Evolutionary conservation across 2,888 invertebrate genomes (phyloP), one percentile per base, ranked within the genome.

Genomic region (Mimachlamys varia): DNA sequence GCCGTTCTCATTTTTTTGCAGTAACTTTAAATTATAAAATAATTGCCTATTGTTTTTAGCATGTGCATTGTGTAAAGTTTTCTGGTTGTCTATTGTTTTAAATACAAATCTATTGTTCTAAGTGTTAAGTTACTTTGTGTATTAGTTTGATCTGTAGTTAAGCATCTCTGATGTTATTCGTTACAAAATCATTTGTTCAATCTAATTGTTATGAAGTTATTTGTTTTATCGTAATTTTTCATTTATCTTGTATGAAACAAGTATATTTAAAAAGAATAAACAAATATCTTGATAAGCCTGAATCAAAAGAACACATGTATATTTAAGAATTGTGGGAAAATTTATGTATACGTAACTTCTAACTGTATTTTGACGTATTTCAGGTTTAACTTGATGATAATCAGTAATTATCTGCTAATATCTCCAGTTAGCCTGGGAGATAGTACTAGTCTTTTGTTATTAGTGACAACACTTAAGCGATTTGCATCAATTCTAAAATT

Each of bases 221-320:
- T 76, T 76, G 76, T 76, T 76, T 27, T 76, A 76, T 76, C 76
- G 76, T 76, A 76, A 33, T 76, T 33, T 76, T 76, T 76, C 76
- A 33, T 33, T 76, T 76, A 76, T 76, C 76, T 76, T 76, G 27
- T 76, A 76, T 76, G 76, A 15, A 27, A 33, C 15, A 33, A 15
- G 10, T 10, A 33, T 76, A 76, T 76, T 33, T n/a, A 2, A 76
- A 76, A 76, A 76, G 76, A 76, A 76, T 76, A 76, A 76, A 76
- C 76, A 76, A 76, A 76, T 76, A 76, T 76, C 76, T 76, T 76
- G 76, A 76, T 76, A 76, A 76, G 7, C 19, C 22, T 76, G 33
- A 76, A 76, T 76, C 76, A 76, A 76, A 76, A 76, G 76, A 76
- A 76, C 76, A 33, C 76, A 76, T 76, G 76, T 76, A 76, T 76